These are phyloP conservation scores for Momotus momota DNA, from an alignment of 2,797 vertebrate species.

Conservation along the genomic window DNA sequence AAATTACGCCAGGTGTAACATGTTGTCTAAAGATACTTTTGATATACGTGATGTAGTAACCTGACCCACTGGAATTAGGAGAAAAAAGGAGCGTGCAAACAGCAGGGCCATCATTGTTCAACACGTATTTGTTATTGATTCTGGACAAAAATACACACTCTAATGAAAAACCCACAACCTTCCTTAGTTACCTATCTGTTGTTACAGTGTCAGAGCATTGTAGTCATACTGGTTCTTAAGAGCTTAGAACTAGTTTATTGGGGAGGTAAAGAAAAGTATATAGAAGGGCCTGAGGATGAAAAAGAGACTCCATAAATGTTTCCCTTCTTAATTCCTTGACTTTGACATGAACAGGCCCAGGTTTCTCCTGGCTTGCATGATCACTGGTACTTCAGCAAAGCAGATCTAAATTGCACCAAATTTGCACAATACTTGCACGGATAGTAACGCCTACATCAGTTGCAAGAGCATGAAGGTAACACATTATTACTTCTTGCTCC, in stretches of 20 bases:
- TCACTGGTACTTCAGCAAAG: background rate
- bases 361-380: background rate
- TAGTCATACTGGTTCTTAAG: background rate
- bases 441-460: background rate
- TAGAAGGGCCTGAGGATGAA: background rate
- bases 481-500: background rate
- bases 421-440: background rate
- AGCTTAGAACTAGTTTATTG: background rate
- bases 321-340: background rate
- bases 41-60: background rate
- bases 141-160: background rate
- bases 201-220: background rate
- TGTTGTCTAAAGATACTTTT: conserved; percentile 26
- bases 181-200: background rate
- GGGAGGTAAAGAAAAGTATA: background rate
- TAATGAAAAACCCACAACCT: background rate
- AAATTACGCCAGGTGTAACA: conserved; percentile 15
- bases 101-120: background rate
- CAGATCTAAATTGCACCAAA: background rate
- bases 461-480: background rate
- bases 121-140: background rate
- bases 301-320: background rate
- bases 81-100: background rate
- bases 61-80: conserved; percentile 17
- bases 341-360: background rate